Percentiles rank a stretch among this genome's conserved stretches.
Conservation (phyloP, 1,140 invertebrate species). For the Catajapyx aquilonaris region DNA sequence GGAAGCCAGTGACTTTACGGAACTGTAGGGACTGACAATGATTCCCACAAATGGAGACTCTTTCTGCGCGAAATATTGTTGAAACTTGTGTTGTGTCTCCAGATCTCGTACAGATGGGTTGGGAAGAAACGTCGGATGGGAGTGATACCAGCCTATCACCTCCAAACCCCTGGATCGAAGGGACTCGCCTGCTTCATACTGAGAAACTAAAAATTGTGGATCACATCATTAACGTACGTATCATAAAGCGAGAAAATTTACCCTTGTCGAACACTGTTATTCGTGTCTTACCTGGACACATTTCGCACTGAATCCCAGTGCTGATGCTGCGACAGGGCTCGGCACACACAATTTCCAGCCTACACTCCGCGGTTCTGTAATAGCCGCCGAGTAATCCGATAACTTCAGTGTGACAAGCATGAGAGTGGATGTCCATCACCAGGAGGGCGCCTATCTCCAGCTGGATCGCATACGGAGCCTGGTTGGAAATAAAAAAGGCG, state of each 20-base stretch:
- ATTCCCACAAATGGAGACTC: slow-evolving; percentile 30
- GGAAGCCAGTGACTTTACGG: slow-evolving; percentile 17
- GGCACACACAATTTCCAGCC: slow-evolving; percentile 25
- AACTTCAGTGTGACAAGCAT: slow-evolving; percentile 40
- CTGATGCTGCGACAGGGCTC: slow-evolving; percentile 32
- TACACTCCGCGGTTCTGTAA: slow-evolving; percentile 16
- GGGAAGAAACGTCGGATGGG: slow-evolving; percentile 37
- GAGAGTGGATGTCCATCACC: slow-evolving; percentile 43
- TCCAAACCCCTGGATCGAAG: slow-evolving; percentile 23
- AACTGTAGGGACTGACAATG: slow-evolving; percentile 32
- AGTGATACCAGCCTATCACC: slow-evolving; percentile 42
- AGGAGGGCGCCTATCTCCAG: slow-evolving; percentile 33
- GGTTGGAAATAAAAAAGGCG: slow-evolving; percentile 11
- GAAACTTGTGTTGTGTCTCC: slow-evolving; percentile 31
- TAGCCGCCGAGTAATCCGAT: slow-evolving; percentile 45
- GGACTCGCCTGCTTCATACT: slow-evolving; percentile 29
- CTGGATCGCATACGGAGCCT: slow-evolving; percentile 37
- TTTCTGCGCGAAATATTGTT: slow-evolving; percentile 31
- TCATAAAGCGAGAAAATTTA: background rate
- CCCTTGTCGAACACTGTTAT: slow-evolving; percentile 2
- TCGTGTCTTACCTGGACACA: slow-evolving; percentile 37
- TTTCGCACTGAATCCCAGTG: slow-evolving; percentile 45
- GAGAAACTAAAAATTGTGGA: slow-evolving; percentile 26
- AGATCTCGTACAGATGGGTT: slow-evolving; percentile 37
- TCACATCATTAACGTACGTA: no score